Percentiles rank a stretch among this genome's conserved stretches.
Evolutionary conservation across 1,140 invertebrate genomes (phyloP).

Genomic region (Polypedilum pembai): DNA sequence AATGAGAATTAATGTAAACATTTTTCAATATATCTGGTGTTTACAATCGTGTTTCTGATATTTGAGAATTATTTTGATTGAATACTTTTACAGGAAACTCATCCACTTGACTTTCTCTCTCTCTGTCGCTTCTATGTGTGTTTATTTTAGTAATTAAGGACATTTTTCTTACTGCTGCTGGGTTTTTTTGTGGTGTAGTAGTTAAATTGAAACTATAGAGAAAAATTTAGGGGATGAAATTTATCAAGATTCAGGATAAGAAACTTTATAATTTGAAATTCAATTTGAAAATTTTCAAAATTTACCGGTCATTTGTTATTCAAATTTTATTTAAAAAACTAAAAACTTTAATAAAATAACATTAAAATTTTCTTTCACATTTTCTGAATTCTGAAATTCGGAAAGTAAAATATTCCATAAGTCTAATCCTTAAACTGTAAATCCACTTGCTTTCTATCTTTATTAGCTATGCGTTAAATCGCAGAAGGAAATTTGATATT

Average conservation of each 20-base stretch:
- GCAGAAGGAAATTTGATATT: conserved; percentile 22
- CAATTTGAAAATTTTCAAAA: no score
- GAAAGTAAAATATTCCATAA: no score
- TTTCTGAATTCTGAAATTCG: no score
- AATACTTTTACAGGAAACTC: conserved; percentile 21
- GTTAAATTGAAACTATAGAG: background rate
- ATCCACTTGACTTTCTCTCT: conserved; percentile 5
- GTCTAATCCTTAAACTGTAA: no score
- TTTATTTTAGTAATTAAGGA: conserved; percentile 24
- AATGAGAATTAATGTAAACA: background rate
- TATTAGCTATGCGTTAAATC: conserved; percentile 7
- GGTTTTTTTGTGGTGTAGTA: background rate
- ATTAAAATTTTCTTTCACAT: no score
- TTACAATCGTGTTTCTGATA: background rate
- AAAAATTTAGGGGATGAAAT: background rate
- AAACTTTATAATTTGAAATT: no score
- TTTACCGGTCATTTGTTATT: no score
- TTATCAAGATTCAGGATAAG: background rate
- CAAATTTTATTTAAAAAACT: no score
- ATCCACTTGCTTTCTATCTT: background rate
- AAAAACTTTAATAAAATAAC: no score
- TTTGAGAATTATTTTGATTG: conserved; percentile 28
- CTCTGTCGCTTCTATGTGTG: background rate
- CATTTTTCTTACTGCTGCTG: conserved; percentile 10
- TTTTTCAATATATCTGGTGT: background rate